Conservation (phyloP, 2,797 vertebrate genomes). For the Rhinichthys osculus region DNA sequence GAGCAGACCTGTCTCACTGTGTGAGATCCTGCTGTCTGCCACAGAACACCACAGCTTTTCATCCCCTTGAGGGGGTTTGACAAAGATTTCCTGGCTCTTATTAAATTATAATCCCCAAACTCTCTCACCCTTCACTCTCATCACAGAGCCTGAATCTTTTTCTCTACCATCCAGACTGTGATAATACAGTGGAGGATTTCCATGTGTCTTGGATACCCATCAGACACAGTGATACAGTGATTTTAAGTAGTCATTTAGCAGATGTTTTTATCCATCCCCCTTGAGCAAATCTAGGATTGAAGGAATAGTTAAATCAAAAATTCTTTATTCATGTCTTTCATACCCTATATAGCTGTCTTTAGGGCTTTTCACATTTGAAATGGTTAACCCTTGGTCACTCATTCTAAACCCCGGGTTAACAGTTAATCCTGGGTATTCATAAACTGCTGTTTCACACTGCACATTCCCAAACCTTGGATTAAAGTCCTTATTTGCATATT, state of each 20-base stretch:
- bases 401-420: too few relatives aligned
- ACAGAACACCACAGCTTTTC: conserved; percentile 75
- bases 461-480: too few relatives aligned
- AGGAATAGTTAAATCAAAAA: neutral
- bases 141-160: conserved; percentile 68
- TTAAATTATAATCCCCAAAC: conserved; percentile 83
- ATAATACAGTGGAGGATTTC: conserved; percentile 57
- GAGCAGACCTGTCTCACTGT: conserved; percentile 54
- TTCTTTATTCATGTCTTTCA: neutral
- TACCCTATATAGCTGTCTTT: neutral
- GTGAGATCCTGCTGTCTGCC: conserved; percentile 67
- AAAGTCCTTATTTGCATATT: too few relatives aligned
- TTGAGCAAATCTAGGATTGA: conserved; percentile 5
- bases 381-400: too few relatives aligned
- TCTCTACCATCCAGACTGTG: conserved; percentile 69
- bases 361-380: too few relatives aligned
- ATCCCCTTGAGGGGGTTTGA: conserved; percentile 77
- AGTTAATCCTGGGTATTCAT: too few relatives aligned
- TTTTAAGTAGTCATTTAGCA: conserved; percentile 21
- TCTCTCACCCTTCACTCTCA: conserved; percentile 64
- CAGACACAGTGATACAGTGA: conserved; percentile 13
- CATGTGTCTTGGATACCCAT: conserved; percentile 50
- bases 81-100: conserved; percentile 83
- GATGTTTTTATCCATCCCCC: neutral
- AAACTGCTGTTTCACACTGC: too few relatives aligned